Evolutionary conservation across 2,113 vertebrate species (phyloP).

Genomic region (Pluvianellus socialis): DNA sequence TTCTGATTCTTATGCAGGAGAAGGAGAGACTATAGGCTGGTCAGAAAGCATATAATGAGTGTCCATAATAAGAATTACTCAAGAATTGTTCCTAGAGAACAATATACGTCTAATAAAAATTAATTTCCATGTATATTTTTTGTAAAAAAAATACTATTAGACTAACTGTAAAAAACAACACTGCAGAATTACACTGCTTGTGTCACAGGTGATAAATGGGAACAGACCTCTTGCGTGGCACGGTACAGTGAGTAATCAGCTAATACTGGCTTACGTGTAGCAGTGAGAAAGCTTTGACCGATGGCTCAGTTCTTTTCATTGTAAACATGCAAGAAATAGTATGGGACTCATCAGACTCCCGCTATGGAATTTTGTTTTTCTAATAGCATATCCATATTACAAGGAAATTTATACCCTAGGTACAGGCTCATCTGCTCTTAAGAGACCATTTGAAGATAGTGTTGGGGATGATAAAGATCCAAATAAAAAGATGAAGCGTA

Average conservation of each 20-base stretch:
- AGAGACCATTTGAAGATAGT: conserved; percentile 95
- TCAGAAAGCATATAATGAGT: not conserved
- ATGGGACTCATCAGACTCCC: conserved; percentile 1
- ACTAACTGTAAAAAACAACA: not conserved
- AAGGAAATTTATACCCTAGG: conserved; percentile 60
- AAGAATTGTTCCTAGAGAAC: not conserved
- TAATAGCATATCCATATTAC: not conserved
- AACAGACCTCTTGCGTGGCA: not conserved
- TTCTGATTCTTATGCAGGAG: not conserved
- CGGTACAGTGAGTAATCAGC: not conserved
- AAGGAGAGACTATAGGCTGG: not conserved
- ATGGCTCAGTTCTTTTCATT: not conserved
- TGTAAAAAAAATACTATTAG: not conserved
- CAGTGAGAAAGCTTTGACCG: not conserved
- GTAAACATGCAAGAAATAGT: not conserved
- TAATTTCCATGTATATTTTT: not conserved
- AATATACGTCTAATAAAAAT: not conserved
- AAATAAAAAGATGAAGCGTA: conserved; percentile 99
- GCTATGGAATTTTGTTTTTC: conserved; percentile 18
- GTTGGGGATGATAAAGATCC: conserved; percentile 94
- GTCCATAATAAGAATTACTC: not conserved
- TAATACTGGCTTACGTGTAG: not conserved
- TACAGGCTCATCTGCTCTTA: conserved; percentile 83
- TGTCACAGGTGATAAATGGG: fast-evolving
- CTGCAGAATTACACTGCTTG: not conserved